Evolutionary conservation across 2,113 vertebrate genomes (phyloP).

Genomic region (Brachirus orientalis): DNA sequence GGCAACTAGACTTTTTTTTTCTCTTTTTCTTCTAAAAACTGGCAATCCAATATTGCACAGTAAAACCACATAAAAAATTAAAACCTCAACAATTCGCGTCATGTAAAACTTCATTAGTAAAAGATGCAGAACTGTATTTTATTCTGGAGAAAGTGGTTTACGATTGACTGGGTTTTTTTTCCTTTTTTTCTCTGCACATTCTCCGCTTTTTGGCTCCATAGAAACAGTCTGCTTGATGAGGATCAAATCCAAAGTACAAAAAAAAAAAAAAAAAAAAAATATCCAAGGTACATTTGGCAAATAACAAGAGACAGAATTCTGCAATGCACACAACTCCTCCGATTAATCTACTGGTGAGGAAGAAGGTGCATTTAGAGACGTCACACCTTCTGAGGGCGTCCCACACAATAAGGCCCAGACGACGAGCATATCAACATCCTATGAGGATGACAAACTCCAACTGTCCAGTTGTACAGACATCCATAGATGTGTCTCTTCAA

Average conservation of each 20-base stretch:
- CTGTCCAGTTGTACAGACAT: slow-evolving; percentile 26
- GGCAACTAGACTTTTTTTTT: slow-evolving; percentile 13
- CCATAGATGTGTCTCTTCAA: slow-evolving; percentile 24
- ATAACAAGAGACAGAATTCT: slow-evolving; percentile 33
- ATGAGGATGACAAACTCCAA: slow-evolving; percentile 14
- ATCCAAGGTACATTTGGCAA: slow-evolving; percentile 59
- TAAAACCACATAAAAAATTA: slow-evolving; percentile 58
- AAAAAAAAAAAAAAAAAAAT: slow-evolving; percentile 3
- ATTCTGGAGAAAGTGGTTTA: slow-evolving; percentile 20
- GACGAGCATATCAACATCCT: slow-evolving; percentile 18
- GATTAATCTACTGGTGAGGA: slow-evolving; percentile 20
- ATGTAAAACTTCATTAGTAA: slow-evolving; percentile 31
- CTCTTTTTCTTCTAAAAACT: slow-evolving; percentile 41
- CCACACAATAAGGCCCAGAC: slow-evolving; percentile 13
- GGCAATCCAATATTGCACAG: slow-evolving; percentile 65
- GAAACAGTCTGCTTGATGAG: slow-evolving; percentile 4
- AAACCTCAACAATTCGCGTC: slow-evolving; percentile 33
- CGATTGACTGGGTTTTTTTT: neutral
- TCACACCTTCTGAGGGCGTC: slow-evolving; percentile 25
- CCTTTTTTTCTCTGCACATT: slow-evolving; percentile 1
- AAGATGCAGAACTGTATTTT: slow-evolving; percentile 21
- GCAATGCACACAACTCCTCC: slow-evolving; percentile 12
- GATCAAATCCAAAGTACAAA: slow-evolving; percentile 21
- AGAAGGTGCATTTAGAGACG: neutral
- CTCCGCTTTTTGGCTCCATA: slow-evolving; percentile 31